Evolutionary conservation across 2,797 vertebrate genomes (phyloP).

Genomic region (Fundulus diaphanus): DNA sequence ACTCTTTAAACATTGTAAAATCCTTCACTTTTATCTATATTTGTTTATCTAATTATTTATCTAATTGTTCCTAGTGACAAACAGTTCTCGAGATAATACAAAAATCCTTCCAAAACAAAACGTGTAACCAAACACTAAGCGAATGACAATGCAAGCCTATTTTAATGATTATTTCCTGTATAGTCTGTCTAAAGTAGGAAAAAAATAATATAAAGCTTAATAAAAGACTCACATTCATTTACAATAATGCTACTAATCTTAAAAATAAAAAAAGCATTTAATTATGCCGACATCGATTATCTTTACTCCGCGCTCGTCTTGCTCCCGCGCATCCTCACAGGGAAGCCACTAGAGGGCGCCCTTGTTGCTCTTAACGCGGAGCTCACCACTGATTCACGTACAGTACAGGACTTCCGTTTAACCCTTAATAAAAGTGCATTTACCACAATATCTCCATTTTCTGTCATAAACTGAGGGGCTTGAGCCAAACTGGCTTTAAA

Average conservation of each 20-base stretch:
- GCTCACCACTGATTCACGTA: neutral
- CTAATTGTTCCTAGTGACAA: neutral
- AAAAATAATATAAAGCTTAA: neutral
- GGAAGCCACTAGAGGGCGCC: constrained; percentile 70
- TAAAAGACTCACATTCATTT: neutral
- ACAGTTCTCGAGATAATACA: neutral
- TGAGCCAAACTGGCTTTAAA: neutral
- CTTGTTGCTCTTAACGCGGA: constrained; percentile 61
- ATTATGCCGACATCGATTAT: too few species aligned
- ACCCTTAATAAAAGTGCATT: constrained; percentile 9
- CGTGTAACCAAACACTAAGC: neutral
- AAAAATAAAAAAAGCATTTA: too few species aligned
- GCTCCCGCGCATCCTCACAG: constrained; percentile 13
- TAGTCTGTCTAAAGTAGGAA: neutral
- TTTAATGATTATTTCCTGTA: neutral
- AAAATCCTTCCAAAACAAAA: neutral
- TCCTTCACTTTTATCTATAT: neutral
- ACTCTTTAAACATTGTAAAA: neutral
- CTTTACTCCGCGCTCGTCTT: neutral
- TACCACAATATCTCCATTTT: neutral
- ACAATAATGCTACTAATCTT: neutral
- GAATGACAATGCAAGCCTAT: neutral
- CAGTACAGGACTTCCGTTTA: neutral
- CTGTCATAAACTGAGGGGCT: neutral
- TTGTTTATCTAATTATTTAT: neutral